Percentiles rank a stretch among this genome's conserved stretches.
These are phyloP conservation scores for Macrobrachium nipponense DNA, from an alignment of 1,140 invertebrate species.

Conservation along the genomic window DNA sequence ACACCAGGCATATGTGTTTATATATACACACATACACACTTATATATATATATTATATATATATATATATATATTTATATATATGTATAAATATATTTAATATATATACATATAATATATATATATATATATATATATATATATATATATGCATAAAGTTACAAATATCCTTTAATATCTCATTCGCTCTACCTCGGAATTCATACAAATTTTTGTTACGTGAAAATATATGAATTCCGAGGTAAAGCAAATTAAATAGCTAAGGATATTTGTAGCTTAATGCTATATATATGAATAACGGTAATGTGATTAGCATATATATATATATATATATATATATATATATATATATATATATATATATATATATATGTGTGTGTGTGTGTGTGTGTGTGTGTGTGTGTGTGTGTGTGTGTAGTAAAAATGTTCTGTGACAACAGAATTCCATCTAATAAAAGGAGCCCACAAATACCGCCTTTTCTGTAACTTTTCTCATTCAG, in stretches of 20 bases:
- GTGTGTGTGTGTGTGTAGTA: neutral
- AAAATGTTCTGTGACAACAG: too few species aligned
- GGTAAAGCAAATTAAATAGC: too few species aligned
- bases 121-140: slow-evolving; percentile 28
- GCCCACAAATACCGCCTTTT: too few species aligned
- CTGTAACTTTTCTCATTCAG: too few species aligned
- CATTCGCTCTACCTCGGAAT: too few species aligned
- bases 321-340: slow-evolving; percentile 44
- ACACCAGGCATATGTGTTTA: neutral
- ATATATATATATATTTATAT: slow-evolving; percentile 24
- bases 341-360: slow-evolving; percentile 8
- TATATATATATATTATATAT: slow-evolving; percentile 7
- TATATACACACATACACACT: slow-evolving; percentile 1
- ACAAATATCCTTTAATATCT: too few species aligned
- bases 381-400: slow-evolving; percentile 11
- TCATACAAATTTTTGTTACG: too few species aligned
- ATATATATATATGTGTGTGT: slow-evolving; percentile 22
- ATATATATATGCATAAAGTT: neutral
- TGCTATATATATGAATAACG: too few species aligned
- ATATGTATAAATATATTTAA: slow-evolving; percentile 20
- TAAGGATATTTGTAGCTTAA: too few species aligned
- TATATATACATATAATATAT: slow-evolving; percentile 20
- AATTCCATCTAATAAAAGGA: too few species aligned
- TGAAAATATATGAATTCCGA: too few species aligned
- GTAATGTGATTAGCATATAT: too few species aligned